Base-by-base conservation (phyloP, 2,113 vertebrate genomes). In the Panthera uncia region DNA sequence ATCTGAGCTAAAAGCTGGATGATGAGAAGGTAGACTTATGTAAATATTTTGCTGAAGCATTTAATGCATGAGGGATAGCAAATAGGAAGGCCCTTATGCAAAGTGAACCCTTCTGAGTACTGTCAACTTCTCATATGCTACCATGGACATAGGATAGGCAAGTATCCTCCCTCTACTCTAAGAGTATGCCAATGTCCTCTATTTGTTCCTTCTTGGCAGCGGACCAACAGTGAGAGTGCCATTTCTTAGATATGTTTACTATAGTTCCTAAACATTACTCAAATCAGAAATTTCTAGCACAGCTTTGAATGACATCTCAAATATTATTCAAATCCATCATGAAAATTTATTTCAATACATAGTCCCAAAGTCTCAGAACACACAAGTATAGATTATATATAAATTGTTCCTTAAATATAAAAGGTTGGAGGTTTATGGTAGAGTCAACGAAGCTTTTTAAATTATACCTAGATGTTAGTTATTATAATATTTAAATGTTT, bases 401-500 rank as follows among this genome's bases (percentile, higher is more conserved):
- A 84, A 80, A 93, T 45, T 89, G 29, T 48, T 83, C 84, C 10
- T 80, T 93, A 89, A 92, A 63, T 61, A 68, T 48, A 80, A 88
- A 84, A 84, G 93, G 89, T 66, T 91, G 79, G 38, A 41, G 45
- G 6, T 78, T 33, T 61, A 50, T 78, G 4, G 0, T 68, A 91
- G 73, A 91, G 15, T 5, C 29, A 66, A 66, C 13, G 23, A 65
- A 69, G 8, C 18, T 36, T 68, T 89, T 61, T 21, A 7, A 52
- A 66, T 50, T 69, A 33, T 16, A 76, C 10, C 25, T 63, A 55
- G 4, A 33, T 66, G 15, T 50, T 50, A 52, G 27, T 71, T 57
- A 89, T 66, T 90, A 74, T 23, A 89, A 93, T 85, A 65, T 95
- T 89, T 68, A 78, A 94, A 61, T 89, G 21, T 63, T 48, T 88